Base-by-base conservation (phyloP, 2,113 vertebrate genomes). In the Cranoglanis bouderius region DNA sequence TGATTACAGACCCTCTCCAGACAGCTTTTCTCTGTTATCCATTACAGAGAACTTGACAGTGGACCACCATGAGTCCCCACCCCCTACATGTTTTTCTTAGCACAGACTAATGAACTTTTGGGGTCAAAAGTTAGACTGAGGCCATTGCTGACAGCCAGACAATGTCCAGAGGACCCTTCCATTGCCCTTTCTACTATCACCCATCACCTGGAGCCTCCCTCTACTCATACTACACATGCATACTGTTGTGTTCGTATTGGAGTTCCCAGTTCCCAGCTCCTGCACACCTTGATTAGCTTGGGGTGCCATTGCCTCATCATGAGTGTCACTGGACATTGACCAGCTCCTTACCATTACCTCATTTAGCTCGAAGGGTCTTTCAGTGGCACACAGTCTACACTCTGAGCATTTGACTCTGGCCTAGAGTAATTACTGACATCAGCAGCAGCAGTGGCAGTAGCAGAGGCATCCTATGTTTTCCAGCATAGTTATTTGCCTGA, bases 361-460 rank as follows among this genome's bases (percentile, higher is more conserved):
- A 92, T 81, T 88, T 83, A 57, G 61, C 84, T 89, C 21, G 61
- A 85, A 84, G 70, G 72, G 84, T 88, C 59, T 88, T 88, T 85
- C 81, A 77, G 61, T 75, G 67, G 35, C 46, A 67, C n/a, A 2
- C 49, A 49, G 49, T 89, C 83, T 87, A 78, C 84, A 88, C 70
- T 86, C 81, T 86, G 78, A 88, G 72, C 88, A 67, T 51, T 51
- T 10, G 49, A 82, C 57, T 72, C 85, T 87, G 87, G 81, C 77
- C 38, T 84, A 82, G 88, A 88, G 89, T 92, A 90, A 92, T 90
- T 87, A 89, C 90, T 92, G 88, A 89, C 90, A 87, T 82, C 85
- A 86, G 63, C 89, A 88, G 84, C 35, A 82, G 90, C 57, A 67
- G 43, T 51, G 43, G 88, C 57, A 84, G 46, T 38, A 84, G 87